Conservation (phyloP, 2,113 vertebrate species). For the Phoenicopterus ruber region DNA sequence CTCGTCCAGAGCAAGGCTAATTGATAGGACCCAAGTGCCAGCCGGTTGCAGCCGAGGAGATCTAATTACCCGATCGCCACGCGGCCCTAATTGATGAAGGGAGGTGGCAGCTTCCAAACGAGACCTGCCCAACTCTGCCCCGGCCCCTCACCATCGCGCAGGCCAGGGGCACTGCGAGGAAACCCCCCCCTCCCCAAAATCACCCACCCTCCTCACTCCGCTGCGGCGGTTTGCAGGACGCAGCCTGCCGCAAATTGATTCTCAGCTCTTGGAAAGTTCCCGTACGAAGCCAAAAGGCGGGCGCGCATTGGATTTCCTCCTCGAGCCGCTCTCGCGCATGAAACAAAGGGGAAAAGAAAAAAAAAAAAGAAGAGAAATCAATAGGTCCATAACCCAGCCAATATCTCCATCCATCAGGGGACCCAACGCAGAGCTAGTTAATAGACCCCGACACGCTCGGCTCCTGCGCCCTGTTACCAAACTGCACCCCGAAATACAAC, state of each 20-base stretch:
- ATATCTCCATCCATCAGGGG: not conserved
- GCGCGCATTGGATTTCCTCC: not conserved
- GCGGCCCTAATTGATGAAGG: conserved; percentile 7
- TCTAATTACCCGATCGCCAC: conserved; percentile 30
- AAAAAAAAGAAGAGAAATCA: conserved; percentile 11
- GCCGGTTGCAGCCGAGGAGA: conserved; percentile 17
- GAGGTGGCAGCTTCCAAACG: not conserved
- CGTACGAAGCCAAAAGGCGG: not conserved
- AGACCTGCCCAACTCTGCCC: not conserved
- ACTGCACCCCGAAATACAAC: not conserved
- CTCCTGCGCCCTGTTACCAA: not conserved
- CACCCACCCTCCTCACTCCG: not conserved
- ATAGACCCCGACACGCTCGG: not conserved
- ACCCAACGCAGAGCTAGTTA: not conserved
- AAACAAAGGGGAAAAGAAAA: not conserved
- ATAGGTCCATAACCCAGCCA: conserved; percentile 3
- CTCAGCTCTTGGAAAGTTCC: not conserved
- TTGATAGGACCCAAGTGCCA: conserved; percentile 49
- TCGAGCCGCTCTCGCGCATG: rapidly evolving
- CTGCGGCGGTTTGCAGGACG: not conserved
- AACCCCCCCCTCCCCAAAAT: rapidly evolving
- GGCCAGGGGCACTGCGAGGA: rapidly evolving
- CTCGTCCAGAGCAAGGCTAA: conserved; percentile 36
- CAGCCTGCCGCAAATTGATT: not conserved
- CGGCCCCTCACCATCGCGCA: not conserved